Evolutionary conservation across 2,888 invertebrate species (phyloP).

Genomic region (Nymphalis urticae): DNA sequence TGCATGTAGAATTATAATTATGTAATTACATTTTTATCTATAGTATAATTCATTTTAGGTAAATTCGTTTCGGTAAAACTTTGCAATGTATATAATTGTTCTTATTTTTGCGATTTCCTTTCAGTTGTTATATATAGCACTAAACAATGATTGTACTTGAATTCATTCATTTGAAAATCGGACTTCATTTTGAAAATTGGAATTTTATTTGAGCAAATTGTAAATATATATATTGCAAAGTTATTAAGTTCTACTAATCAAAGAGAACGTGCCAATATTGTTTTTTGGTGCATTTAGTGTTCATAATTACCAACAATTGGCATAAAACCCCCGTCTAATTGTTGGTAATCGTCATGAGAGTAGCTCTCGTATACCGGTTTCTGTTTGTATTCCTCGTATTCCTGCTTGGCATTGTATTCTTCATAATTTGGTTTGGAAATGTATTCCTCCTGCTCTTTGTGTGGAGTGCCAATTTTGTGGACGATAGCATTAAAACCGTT

Average conservation of each 20-base stretch:
- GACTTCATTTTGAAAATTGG: background rate
- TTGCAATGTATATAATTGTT: constrained; percentile 2
- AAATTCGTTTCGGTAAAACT: background rate
- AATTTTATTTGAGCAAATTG: background rate
- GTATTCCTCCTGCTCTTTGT: constrained; percentile 54
- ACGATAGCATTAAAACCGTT: constrained; percentile 83
- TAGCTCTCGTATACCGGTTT: constrained; percentile 38
- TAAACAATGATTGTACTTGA: background rate
- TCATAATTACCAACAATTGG: constrained; percentile 59
- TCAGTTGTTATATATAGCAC: background rate
- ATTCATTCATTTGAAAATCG: background rate
- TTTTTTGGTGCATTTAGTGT: constrained; percentile 46
- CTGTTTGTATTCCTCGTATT: constrained; percentile 16
- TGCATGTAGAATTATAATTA: background rate
- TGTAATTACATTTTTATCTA: background rate
- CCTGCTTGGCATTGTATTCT: constrained; percentile 22
- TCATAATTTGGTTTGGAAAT: constrained; percentile 43
- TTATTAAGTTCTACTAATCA: background rate
- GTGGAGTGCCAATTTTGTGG: constrained; percentile 77
- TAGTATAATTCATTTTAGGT: background rate
- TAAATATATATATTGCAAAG: constrained; percentile 2
- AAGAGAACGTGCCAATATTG: background rate
- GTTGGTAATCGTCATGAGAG: constrained; percentile 49
- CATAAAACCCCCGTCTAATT: constrained; percentile 64
- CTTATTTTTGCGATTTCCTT: background rate